These are phyloP conservation scores for Pipa parva DNA, from an alignment of 2,113 vertebrate genomes.

Conservation along the genomic window DNA sequence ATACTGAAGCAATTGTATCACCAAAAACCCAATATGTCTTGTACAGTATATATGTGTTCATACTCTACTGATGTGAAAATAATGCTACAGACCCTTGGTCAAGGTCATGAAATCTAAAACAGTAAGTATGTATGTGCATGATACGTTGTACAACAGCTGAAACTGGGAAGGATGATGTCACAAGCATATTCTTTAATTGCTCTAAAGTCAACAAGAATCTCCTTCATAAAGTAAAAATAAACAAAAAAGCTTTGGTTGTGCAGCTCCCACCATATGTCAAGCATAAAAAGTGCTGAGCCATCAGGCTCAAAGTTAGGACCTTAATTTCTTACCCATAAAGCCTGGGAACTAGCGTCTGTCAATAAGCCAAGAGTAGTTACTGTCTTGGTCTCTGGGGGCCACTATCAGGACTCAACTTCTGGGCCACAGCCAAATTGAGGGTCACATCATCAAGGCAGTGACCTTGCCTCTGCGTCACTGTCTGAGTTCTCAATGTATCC, in stretches of 20 bases:
- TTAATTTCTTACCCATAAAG: neutral
- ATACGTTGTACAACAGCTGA: too few species aligned
- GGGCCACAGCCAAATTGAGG: slow-evolving; percentile 21
- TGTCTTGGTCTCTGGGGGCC: neutral
- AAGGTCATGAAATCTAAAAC: too few species aligned
- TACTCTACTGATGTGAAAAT: too few species aligned
- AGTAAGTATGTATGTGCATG: too few species aligned
- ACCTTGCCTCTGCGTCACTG: slow-evolving; percentile 18
- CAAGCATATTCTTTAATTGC: neutral
- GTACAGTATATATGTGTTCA: too few species aligned
- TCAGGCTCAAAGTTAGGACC: neutral
- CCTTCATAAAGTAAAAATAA: neutral
- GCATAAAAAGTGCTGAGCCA: slow-evolving; percentile 8
- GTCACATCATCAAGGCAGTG: neutral
- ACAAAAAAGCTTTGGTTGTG: neutral
- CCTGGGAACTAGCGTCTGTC: slow-evolving; percentile 12
- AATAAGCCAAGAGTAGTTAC: neutral
- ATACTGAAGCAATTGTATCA: too few species aligned
- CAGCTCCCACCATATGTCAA: slow-evolving; percentile 14
- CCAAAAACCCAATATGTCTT: too few species aligned
- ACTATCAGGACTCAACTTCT: neutral
- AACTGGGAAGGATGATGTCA: too few species aligned
- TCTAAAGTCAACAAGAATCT: neutral
- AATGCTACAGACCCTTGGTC: too few species aligned
- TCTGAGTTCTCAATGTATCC: neutral